Evolutionary conservation across 2,888 invertebrate species (phyloP).

Genomic region (Nephrotoma flavescens): DNA sequence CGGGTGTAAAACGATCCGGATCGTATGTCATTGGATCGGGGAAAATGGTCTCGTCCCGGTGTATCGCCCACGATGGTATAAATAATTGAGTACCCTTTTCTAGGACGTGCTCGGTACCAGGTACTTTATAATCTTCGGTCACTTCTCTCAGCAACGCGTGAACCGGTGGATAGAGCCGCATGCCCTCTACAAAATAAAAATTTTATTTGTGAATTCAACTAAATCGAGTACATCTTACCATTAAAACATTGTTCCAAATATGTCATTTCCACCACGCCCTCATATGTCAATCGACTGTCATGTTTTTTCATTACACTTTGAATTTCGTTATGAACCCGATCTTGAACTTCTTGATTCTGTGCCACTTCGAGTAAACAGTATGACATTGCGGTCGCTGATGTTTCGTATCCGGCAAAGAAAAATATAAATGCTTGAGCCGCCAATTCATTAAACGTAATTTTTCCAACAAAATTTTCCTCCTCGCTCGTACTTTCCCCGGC

Average conservation of each 20-base stretch:
- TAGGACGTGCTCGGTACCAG: conserved; percentile 28
- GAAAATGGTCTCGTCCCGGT: conserved; percentile 41
- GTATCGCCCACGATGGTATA: conserved; percentile 40
- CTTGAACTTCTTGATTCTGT: conserved; percentile 23
- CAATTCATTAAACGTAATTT: conserved; percentile 25
- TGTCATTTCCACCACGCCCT: conserved; percentile 26
- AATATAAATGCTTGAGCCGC: conserved; percentile 39
- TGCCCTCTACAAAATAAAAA: conserved; percentile 4
- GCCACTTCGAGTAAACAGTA: conserved; percentile 37
- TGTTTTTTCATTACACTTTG: conserved; percentile 20
- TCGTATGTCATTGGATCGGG: conserved; percentile 41
- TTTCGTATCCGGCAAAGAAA: conserved; percentile 39
- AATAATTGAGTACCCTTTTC: conserved; percentile 37
- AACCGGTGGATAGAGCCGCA: not conserved
- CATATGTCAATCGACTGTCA: conserved; percentile 25
- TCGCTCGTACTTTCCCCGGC: not conserved
- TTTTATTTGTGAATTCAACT: not conserved
- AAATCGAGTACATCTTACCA: conserved; percentile 18
- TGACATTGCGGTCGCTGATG: conserved; percentile 24
- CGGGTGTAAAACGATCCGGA: conserved; percentile 39
- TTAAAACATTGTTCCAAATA: conserved; percentile 29
- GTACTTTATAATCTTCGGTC: conserved; percentile 10
- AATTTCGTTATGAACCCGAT: conserved; percentile 27
- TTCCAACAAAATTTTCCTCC: not conserved
- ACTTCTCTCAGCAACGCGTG: not conserved